These are phyloP conservation scores for Dinomys branickii DNA, from an alignment of 2,113 vertebrate genomes.

Conservation along the genomic window DNA sequence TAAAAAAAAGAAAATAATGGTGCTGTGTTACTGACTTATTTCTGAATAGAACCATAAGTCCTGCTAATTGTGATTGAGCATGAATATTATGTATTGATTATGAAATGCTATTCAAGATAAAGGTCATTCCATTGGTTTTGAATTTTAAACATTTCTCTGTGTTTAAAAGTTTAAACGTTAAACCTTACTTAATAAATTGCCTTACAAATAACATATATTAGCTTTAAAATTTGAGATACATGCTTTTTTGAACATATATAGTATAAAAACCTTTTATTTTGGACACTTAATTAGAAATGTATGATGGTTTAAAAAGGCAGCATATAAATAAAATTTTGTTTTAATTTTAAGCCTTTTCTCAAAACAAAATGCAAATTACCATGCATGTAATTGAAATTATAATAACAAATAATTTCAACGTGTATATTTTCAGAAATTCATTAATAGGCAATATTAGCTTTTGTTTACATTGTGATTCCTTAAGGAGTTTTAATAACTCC, in stretches of 20 bases:
- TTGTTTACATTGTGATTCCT: neutral
- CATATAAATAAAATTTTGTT: neutral
- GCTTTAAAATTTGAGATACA: neutral
- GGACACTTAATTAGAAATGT: neutral
- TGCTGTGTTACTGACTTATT: neutral
- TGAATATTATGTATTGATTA: neutral
- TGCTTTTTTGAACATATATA: neutral
- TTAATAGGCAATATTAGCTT: neutral
- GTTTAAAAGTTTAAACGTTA: neutral
- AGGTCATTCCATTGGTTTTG: neutral
- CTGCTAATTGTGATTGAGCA: neutral
- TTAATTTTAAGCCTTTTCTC: constrained; percentile 36
- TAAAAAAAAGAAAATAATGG: too few relatives aligned
- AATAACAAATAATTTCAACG: constrained; percentile 10
- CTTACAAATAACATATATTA: constrained; percentile 33
- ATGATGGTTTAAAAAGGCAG: neutral
- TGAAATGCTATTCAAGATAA: constrained; percentile 34
- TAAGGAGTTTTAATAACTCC: neutral
- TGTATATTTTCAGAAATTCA: neutral
- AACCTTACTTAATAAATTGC: neutral
- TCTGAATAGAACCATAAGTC: constrained; percentile 11
- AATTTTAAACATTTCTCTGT: neutral
- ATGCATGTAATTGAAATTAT: neutral
- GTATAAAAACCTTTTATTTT: neutral
- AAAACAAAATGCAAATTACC: neutral